Base-by-base conservation (phyloP, 1,140 invertebrate species). In the Hycleus cichorii region DNA sequence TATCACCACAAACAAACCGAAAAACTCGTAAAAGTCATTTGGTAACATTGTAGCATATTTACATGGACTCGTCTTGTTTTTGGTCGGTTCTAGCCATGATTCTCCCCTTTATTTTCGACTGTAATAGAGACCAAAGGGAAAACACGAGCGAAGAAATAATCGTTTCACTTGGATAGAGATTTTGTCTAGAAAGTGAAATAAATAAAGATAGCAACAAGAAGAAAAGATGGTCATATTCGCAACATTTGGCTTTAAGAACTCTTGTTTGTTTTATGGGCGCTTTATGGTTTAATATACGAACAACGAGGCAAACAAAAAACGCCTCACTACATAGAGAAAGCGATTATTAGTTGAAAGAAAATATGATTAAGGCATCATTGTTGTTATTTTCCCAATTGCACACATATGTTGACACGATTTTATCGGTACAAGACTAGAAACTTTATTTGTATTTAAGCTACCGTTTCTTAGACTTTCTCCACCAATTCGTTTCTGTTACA, bases 211-310 rank as follows among this genome's bases (percentile, higher is more conserved):
- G 56, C 52, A 63, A 54, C 32, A 32, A 32, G 32, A 32, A 32
- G 32, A 63, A 53, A 44, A 51, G 51, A 25, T 45, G 38, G 45
- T 55, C 38, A 50, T 32, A 45, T 57, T 60, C 61, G 61, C 61
- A 63, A 63, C 61, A 63, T 63, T 63, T 63, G 57, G 61, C 61
- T 60, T 51, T 47, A 63, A 60, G 61, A 60, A 60, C 61, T 59
- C 58, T 59, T 63, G 60, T 63, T 63, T 63, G 58, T 54, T 63
- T 63, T 63, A 63, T 57, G 49, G 12, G 46, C 51, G 49, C 53
- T 63, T 63, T 63, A 63, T 55, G 32, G 58, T 54, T 63, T 63
- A 59, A 63, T 63, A 63, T 63, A 59, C 47, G 42, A 57, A 57
- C 38, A 18, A 53, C 18, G 8, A 53, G 46, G 54, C 40, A 45